phyloP scores from a whole-genome alignment of 1,140 invertebrate genomes.

The Bombyx mori region DNA sequence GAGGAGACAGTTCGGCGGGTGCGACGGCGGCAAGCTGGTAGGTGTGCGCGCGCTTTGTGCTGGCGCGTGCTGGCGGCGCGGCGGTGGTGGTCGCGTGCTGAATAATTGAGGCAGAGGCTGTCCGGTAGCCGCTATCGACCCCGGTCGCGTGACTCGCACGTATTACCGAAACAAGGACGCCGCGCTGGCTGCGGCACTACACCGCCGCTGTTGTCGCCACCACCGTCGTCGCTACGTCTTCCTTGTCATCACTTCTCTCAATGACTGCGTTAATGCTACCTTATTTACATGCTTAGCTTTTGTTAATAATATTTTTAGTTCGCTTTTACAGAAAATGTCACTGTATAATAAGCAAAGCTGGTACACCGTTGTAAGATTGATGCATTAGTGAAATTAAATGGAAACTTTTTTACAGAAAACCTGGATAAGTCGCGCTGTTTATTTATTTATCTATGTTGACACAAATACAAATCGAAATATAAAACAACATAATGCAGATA shows the following conservation, averaged over 20 bases:
- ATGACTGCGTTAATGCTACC: no score
- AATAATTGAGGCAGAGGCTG: conserved; percentile 65
- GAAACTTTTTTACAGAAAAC: no score
- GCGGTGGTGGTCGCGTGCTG: conserved; percentile 54
- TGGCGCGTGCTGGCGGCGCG: conserved; percentile 30
- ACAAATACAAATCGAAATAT: no score
- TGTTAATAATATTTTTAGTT: no score
- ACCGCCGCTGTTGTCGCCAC: conserved; percentile 27
- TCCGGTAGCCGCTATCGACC: conserved; percentile 58
- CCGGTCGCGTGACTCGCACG: conserved; percentile 53
- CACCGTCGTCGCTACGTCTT: conserved; percentile 18
- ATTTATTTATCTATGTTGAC: no score
- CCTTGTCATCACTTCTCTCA: conserved; percentile 18
- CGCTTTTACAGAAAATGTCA: no score
- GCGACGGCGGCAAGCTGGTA: conserved; percentile 52
- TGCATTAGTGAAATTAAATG: no score
- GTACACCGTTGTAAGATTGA: no score
- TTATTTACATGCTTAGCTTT: no score
- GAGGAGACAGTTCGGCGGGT: conserved; percentile 28
- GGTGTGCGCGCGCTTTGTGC: conserved; percentile 43
- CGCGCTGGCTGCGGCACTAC: conserved; percentile 59
- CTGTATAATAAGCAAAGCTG: no score
- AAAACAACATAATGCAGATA: no score
- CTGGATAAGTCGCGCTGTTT: no score
- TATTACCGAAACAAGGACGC: conserved; percentile 53